Conservation (phyloP, 1,140 invertebrate genomes). For the Neodiprion lecontei region DNA sequence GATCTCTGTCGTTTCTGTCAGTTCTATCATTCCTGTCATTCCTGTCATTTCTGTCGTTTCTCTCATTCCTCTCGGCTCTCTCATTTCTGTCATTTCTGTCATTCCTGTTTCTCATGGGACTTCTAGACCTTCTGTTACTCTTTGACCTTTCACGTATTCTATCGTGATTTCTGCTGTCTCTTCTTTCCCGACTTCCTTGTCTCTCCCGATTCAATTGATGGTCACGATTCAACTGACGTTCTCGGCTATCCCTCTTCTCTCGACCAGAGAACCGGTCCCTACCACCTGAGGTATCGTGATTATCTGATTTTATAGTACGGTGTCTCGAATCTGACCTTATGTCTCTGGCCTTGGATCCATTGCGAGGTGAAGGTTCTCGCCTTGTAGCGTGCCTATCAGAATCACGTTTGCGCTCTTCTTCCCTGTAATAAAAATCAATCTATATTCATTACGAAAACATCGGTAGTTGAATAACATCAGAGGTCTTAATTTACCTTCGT, state of each 20-base stretch:
- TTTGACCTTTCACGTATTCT: constrained; percentile 43
- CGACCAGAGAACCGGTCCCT: constrained; percentile 42
- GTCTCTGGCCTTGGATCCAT: constrained; percentile 32
- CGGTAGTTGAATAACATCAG: not conserved
- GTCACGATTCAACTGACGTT: constrained; percentile 42
- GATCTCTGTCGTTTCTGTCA: constrained; percentile 40
- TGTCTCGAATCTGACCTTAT: constrained; percentile 22
- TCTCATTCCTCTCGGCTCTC: constrained; percentile 20
- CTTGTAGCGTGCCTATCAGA: constrained; percentile 34
- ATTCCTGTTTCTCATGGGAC: constrained; percentile 45
- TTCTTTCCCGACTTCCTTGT: constrained; percentile 33
- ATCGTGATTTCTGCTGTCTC: constrained; percentile 45
- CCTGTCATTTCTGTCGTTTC: no score
- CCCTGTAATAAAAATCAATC: constrained; percentile 35
- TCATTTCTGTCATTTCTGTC: constrained; percentile 36
- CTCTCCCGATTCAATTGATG: constrained; percentile 38
- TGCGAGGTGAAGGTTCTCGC: constrained; percentile 22
- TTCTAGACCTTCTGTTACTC: constrained; percentile 47
- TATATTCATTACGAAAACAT: not conserved
- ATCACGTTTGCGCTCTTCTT: constrained; percentile 53
- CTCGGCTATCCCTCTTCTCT: constrained; percentile 44
- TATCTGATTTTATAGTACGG: constrained; percentile 34
- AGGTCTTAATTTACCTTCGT: constrained; percentile 39
- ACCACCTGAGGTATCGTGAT: constrained; percentile 37
- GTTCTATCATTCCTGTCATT: no score